Conservation (phyloP, 2,888 invertebrate genomes). For the Acrocera orbiculus region DNA sequence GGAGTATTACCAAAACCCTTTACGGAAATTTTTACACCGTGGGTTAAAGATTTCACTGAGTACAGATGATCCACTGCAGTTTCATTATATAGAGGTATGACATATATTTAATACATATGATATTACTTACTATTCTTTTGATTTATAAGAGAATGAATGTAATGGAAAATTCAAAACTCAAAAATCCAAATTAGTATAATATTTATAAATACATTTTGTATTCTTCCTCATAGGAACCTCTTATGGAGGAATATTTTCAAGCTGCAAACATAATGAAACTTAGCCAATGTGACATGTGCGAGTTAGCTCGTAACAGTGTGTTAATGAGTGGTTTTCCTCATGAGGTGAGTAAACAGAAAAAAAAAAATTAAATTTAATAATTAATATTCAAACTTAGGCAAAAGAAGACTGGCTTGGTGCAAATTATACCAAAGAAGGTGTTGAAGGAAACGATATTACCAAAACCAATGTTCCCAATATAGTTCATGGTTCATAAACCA, state of each 20-base stretch:
- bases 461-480: conserved; percentile 97
- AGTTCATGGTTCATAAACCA: too few relatives aligned
- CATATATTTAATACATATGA: background rate
- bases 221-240: conserved; percentile 83
- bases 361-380: background rate
- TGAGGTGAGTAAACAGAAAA: conserved; percentile 37
- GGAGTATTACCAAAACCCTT: conserved; percentile 95
- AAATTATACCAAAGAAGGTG: conserved; percentile 88
- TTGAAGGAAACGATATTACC: conserved; percentile 94
- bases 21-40: conserved; percentile 89
- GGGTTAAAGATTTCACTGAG: conserved; percentile 88
- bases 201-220: too few relatives aligned
- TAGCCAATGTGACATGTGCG: conserved; percentile 98
- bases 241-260: conserved; percentile 99
- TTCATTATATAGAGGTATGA: conserved; percentile 91
- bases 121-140: background rate
- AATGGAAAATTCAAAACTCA: too few relatives aligned
- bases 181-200: too few relatives aligned
- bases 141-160: conserved; percentile 12
- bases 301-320: conserved; percentile 90
- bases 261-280: conserved; percentile 99
- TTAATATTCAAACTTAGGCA: conserved; percentile 39
- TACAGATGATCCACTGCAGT: conserved; percentile 96
- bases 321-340: conserved; percentile 95
- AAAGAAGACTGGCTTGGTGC: conserved; percentile 98